Conservation (phyloP, 2,888 invertebrate genomes). For the Drosophila borborema region DNA sequence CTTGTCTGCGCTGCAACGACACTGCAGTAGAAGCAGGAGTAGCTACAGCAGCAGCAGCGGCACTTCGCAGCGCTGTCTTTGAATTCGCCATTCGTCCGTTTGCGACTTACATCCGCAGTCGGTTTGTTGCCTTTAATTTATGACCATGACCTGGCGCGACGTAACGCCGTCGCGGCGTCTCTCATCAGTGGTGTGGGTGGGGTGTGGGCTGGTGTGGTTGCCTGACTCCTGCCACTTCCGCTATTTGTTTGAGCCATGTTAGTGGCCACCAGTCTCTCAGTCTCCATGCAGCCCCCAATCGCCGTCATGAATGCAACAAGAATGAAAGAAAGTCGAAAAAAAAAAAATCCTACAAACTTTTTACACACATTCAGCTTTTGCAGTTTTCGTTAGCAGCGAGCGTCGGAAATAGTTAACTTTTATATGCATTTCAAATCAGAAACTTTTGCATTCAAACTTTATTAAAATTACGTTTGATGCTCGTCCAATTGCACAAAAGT, state of each 20-base stretch:
- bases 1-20: slow-evolving; percentile 41
- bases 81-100: slow-evolving; percentile 30
- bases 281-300: slow-evolving; percentile 34
- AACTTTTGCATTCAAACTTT: slow-evolving; percentile 79
- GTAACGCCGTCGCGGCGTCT: slow-evolving; percentile 46
- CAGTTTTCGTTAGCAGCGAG: slow-evolving; percentile 27
- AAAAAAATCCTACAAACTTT: slow-evolving; percentile 42
- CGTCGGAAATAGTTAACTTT: slow-evolving; percentile 78
- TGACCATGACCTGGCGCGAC: slow-evolving; percentile 65
- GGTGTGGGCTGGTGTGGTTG: slow-evolving; percentile 1
- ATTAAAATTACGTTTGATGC: slow-evolving; percentile 77
- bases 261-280: neutral
- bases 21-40: neutral
- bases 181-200: slow-evolving; percentile 30
- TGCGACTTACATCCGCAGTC: slow-evolving; percentile 70
- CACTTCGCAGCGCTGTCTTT: neutral
- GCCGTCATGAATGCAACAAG: slow-evolving; percentile 47
- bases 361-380: slow-evolving; percentile 61
- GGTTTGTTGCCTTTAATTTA: slow-evolving; percentile 77
- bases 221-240: slow-evolving; percentile 61
- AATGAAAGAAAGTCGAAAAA: slow-evolving; percentile 13
- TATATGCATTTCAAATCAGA: slow-evolving; percentile 78
- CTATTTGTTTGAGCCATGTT: slow-evolving; percentile 58
- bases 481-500: slow-evolving; percentile 46
- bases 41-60: neutral